Percentiles rank a stretch among this genome's conserved stretches.
phyloP scores from a whole-genome alignment of 2,888 invertebrate genomes.

The Atherix ibis region DNA sequence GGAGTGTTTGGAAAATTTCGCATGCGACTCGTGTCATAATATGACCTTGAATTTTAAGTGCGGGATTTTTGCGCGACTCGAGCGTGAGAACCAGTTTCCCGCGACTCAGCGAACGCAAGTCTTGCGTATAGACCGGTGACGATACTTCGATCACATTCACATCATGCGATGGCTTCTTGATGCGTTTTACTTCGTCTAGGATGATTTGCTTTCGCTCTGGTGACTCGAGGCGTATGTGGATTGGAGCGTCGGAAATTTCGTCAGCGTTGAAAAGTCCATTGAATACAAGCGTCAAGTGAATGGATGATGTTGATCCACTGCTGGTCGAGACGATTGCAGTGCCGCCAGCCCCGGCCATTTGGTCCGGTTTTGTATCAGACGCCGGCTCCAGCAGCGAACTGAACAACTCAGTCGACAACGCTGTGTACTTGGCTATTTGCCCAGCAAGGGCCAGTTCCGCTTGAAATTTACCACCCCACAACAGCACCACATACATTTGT shows the following conservation, averaged over 20 bases:
- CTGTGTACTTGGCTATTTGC: constrained; percentile 55
- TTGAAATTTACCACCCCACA: constrained; percentile 58
- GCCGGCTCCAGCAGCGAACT: constrained; percentile 57
- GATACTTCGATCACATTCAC: constrained; percentile 64
- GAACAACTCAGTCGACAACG: constrained; percentile 66
- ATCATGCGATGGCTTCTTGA: constrained; percentile 59
- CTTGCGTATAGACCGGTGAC: constrained; percentile 58
- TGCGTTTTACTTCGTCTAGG: constrained; percentile 50
- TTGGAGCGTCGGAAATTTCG: constrained; percentile 46
- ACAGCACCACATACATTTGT: constrained; percentile 57
- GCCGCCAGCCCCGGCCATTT: constrained; percentile 55
- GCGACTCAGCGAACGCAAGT: constrained; percentile 57
- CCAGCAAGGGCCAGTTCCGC: constrained; percentile 57
- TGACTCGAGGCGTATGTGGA: constrained; percentile 52
- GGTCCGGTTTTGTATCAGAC: constrained; percentile 40
- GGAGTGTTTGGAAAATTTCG: constrained; percentile 61
- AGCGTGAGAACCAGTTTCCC: constrained; percentile 58
- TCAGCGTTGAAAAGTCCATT: constrained; percentile 60
- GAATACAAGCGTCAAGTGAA: constrained; percentile 65
- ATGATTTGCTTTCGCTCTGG: constrained; percentile 58
- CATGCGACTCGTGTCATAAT: constrained; percentile 62
- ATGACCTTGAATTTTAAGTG: constrained; percentile 48
- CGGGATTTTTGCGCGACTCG: constrained; percentile 49
- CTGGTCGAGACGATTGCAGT: constrained; percentile 74
- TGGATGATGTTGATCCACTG: constrained; percentile 61